Conservation (phyloP, 2,797 vertebrate genomes). For the Uromys caudimaculatus region DNA sequence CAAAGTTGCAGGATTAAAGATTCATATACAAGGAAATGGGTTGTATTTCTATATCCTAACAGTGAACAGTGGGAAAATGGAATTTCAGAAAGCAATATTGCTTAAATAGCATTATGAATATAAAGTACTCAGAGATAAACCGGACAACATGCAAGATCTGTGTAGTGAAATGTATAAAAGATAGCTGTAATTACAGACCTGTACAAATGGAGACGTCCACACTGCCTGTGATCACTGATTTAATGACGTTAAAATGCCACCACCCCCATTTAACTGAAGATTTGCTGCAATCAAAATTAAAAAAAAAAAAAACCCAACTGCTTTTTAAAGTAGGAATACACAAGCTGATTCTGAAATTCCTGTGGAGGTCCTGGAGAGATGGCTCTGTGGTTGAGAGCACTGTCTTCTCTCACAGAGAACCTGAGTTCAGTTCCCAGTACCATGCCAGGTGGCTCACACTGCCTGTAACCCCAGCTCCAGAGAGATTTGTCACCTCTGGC, state of each 20-base stretch:
- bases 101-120: conserved; percentile 47
- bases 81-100: background rate
- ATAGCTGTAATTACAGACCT: conserved; percentile 24
- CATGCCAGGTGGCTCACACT: background rate
- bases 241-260: background rate
- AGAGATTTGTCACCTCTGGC: background rate
- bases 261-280: background rate
- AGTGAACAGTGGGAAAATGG: conserved; percentile 34
- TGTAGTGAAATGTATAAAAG: background rate
- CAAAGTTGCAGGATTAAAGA: conserved; percentile 7
- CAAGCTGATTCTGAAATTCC: background rate
- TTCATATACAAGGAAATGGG: background rate
- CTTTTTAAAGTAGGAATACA: background rate
- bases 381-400: background rate
- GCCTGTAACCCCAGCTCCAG: background rate
- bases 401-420: background rate
- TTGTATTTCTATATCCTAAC: conserved; percentile 23
- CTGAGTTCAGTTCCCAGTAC: background rate
- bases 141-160: background rate
- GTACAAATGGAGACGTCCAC: conserved; percentile 15
- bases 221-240: background rate
- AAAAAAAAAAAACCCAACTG: background rate
- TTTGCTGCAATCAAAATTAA: background rate
- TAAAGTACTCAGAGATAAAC: conserved; percentile 50
- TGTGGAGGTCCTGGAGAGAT: background rate